phyloP scores from a whole-genome alignment of 1,140 invertebrate species.

The Meloidogyne chitwoodi region DNA sequence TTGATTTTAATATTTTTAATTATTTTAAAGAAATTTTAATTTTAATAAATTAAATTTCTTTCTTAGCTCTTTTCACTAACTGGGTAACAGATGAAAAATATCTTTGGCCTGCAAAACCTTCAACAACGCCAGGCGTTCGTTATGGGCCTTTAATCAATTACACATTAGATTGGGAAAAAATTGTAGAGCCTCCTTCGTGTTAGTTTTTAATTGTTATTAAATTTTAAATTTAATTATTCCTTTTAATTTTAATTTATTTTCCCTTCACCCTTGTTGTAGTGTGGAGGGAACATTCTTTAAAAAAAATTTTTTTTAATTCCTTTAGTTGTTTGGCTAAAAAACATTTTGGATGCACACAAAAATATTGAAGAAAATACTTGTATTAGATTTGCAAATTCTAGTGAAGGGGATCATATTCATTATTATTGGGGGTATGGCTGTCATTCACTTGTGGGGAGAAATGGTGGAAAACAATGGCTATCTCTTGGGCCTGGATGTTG shows the following conservation, averaged over 20 bases:
- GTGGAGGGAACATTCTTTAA: neutral
- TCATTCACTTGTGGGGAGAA: conserved; percentile 7
- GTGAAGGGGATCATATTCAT: conserved; percentile 18
- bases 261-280: neutral
- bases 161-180: conserved; percentile 20
- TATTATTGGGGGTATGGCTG: conserved; percentile 20
- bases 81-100: conserved; percentile 15
- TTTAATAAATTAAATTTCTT: no score
- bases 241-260: neutral
- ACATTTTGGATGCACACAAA: conserved; percentile 23
- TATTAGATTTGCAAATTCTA: conserved; percentile 14
- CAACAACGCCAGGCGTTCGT: neutral
- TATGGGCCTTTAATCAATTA: conserved; percentile 13
- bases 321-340: conserved; percentile 14
- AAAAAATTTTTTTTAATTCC: neutral
- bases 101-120: neutral
- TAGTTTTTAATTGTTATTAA: neutral
- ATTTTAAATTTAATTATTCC: neutral
- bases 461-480: conserved; percentile 11
- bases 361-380: conserved; percentile 17
- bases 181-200: conserved; percentile 8
- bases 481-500: conserved; percentile 17
- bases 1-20: no score
- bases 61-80: conserved; percentile 4
- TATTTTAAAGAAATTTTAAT: no score